Evolutionary conservation across 2,888 invertebrate genomes (phyloP).

Genomic region (Acanthoscelides obtectus): DNA sequence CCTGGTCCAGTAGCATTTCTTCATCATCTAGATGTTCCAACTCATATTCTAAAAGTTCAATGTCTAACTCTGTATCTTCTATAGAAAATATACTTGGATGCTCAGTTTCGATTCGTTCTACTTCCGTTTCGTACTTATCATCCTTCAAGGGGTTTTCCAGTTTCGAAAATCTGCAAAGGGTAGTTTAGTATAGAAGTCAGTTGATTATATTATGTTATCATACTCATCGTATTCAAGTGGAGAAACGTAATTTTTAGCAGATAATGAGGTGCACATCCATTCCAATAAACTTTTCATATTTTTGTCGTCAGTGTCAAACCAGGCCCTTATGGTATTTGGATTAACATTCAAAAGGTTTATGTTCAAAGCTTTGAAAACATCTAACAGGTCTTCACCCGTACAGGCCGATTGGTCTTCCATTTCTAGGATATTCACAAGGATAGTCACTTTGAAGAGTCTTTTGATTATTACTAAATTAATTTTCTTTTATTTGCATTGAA

Average conservation of each 20-base stretch:
- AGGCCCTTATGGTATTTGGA: constrained; percentile 34
- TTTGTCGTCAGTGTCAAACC: constrained; percentile 39
- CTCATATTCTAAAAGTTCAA: constrained; percentile 30
- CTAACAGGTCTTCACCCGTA: constrained; percentile 27
- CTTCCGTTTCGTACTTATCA: constrained; percentile 22
- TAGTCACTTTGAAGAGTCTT: too few species aligned
- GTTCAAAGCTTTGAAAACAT: constrained; percentile 27
- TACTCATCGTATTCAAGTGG: constrained; percentile 26
- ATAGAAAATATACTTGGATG: constrained; percentile 33
- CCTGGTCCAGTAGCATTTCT: constrained; percentile 18
- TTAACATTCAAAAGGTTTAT: constrained; percentile 27
- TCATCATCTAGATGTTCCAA: constrained; percentile 25
- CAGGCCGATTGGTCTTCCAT: neutral
- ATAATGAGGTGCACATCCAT: constrained; percentile 35
- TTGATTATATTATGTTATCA: constrained; percentile 6
- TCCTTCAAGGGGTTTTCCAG: constrained; percentile 14
- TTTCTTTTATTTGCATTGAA: too few species aligned
- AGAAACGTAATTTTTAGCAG: constrained; percentile 31
- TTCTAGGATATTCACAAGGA: neutral
- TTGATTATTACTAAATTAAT: too few species aligned
- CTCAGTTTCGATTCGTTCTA: constrained; percentile 22
- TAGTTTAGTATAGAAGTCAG: neutral
- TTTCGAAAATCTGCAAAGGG: constrained; percentile 21
- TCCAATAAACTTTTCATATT: constrained; percentile 31
- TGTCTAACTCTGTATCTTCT: constrained; percentile 30